phyloP scores from a whole-genome alignment of 2,113 vertebrate genomes.

The Gymnogyps californianus region DNA sequence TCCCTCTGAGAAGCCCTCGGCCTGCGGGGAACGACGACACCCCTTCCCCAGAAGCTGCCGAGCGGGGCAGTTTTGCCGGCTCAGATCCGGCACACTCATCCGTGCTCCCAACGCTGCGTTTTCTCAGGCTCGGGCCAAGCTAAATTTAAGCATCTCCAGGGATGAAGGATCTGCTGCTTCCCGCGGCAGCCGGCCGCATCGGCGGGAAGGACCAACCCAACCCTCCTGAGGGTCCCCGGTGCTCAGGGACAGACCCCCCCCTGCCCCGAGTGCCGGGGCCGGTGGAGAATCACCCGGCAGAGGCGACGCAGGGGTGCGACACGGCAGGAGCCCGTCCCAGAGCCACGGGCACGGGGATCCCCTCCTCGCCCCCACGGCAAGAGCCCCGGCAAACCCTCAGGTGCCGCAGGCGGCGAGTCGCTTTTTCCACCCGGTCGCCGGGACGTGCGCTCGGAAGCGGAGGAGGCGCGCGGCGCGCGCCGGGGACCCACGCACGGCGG shows the following conservation, averaged over 20 bases:
- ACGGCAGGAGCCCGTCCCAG: rapidly evolving
- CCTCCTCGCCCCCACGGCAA: neutral
- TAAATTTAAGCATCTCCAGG: neutral
- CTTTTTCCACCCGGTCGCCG: neutral
- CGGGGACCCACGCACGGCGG: neutral
- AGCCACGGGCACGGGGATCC: neutral
- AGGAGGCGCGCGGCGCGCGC: neutral
- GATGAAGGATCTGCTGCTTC: neutral
- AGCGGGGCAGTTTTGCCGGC: neutral
- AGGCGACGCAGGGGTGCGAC: rapidly evolving
- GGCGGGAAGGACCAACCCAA: neutral
- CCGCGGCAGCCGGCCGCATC: rapidly evolving
- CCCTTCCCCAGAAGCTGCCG: neutral
- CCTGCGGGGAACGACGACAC: rapidly evolving
- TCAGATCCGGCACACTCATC: neutral
- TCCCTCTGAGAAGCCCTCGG: neutral
- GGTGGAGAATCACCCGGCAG: too few relatives aligned
- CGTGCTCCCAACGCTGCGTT: rapidly evolving
- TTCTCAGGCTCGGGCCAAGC: neutral
- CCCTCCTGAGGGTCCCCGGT: neutral
- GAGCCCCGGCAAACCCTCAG: neutral
- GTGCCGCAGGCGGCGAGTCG: neutral
- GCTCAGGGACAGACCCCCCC: neutral
- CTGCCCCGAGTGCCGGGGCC: rapidly evolving
- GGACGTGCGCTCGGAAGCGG: neutral